These are phyloP conservation scores for Corapipo altera DNA, from an alignment of 2,113 vertebrate species.

Conservation along the genomic window DNA sequence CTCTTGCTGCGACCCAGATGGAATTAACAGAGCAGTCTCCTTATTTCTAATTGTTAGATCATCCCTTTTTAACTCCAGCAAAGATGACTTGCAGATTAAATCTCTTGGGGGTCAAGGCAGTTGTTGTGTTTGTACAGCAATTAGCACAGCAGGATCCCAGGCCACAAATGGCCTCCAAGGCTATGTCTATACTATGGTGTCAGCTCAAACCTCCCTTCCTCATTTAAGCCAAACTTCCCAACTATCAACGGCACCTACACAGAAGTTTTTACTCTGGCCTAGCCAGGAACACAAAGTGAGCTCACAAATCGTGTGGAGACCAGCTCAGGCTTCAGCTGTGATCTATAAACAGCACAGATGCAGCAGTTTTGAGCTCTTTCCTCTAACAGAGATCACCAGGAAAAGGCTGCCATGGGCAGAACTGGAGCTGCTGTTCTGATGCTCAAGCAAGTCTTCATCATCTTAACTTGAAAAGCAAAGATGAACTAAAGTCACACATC, in stretches of 20 bases:
- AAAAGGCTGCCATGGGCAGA: not conserved
- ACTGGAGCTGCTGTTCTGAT: not conserved
- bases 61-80: conserved; percentile 28
- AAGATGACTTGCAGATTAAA: conserved; percentile 48
- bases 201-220: not conserved
- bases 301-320: not conserved
- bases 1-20: conserved; percentile 21
- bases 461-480: not conserved
- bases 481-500: not conserved
- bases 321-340: not conserved
- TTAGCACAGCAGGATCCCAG: conserved; percentile 33
- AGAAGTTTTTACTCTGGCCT: not conserved
- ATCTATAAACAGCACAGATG: not conserved
- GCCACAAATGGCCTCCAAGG: not conserved
- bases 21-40: conserved; percentile 18
- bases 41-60: conserved; percentile 52
- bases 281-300: not conserved
- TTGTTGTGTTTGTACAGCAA: conserved; percentile 44
- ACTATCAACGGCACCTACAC: conserved; percentile 10
- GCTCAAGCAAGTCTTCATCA: not conserved
- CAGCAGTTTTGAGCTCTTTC: not conserved
- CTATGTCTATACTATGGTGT: not conserved
- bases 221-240: not conserved
- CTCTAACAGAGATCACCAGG: not conserved
- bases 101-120: conserved; percentile 14